Evolutionary conservation across 2,113 vertebrate genomes (phyloP).

Genomic region (Sapayoa aenigma): DNA sequence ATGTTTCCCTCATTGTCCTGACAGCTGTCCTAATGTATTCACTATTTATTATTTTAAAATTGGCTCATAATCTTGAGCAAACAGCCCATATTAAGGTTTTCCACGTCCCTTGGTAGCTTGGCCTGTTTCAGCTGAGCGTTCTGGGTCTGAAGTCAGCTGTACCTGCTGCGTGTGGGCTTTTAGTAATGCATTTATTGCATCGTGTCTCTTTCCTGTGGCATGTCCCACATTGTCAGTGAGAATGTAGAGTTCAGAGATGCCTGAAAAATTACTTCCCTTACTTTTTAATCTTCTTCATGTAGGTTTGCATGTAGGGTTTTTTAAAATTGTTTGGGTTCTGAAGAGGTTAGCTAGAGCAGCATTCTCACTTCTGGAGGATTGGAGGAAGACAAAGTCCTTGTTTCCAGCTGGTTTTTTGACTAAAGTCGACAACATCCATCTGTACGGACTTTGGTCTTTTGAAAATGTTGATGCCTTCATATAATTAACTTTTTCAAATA

Average conservation of each 20-base stretch:
- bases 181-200: neutral
- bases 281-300: neutral
- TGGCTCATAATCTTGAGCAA: neutral
- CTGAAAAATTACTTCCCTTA: neutral
- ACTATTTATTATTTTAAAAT: neutral
- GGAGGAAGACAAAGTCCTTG: neutral
- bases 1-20: neutral
- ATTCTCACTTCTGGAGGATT: neutral
- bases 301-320: accelerated
- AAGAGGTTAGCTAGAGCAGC: neutral
- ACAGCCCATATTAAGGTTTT: neutral
- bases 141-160: neutral
- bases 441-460: neutral
- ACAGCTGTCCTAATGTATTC: neutral
- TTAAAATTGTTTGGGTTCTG: neutral
- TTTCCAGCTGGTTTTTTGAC: neutral
- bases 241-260: neutral
- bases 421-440: neutral
- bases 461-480: neutral
- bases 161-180: neutral
- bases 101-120: neutral
- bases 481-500: neutral
- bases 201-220: neutral
- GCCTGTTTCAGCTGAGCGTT: neutral
- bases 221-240: neutral